phyloP scores from a whole-genome alignment of 2,888 invertebrate genomes.

The Theretra japonica region DNA sequence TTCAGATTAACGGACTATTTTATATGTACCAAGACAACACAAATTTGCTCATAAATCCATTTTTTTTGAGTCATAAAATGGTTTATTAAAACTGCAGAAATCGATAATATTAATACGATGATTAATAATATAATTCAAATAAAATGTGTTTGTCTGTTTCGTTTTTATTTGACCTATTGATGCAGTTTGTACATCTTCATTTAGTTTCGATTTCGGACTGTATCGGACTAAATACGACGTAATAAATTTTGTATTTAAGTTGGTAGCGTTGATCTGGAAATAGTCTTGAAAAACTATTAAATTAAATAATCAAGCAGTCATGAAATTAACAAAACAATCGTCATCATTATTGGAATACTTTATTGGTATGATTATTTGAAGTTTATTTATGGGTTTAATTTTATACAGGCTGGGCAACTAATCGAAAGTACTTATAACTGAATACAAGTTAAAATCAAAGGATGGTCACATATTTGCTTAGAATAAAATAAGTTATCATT shows the following conservation, averaged over 20 bases:
- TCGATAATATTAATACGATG: too few species aligned
- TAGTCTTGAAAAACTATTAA: background rate
- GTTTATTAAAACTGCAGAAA: too few species aligned
- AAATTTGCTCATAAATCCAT: too few species aligned
- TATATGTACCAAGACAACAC: too few species aligned
- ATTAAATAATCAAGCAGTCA: background rate
- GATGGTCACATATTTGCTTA: too few species aligned
- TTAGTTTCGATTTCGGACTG: too few species aligned
- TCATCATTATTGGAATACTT: background rate
- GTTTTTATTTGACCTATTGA: background rate
- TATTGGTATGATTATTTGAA: background rate
- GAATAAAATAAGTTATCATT: background rate
- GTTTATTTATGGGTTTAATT: background rate
- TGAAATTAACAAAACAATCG: background rate
- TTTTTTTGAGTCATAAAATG: too few species aligned
- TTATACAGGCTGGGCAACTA: background rate
- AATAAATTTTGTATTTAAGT: background rate
- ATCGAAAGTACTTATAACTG: background rate
- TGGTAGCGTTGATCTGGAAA: constrained; percentile 2
- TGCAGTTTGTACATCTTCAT: too few species aligned
- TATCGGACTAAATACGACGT: too few species aligned
- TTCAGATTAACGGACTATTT: constrained; percentile 2
- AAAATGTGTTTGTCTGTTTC: background rate
- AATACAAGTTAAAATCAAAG: too few species aligned
- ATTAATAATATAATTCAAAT: too few species aligned